A percentile compares a stretch with the other conserved stretches of the same genome.
These are phyloP conservation scores for Antennarius maculatus DNA, from an alignment of 2,797 vertebrate species.

Conservation along the genomic window DNA sequence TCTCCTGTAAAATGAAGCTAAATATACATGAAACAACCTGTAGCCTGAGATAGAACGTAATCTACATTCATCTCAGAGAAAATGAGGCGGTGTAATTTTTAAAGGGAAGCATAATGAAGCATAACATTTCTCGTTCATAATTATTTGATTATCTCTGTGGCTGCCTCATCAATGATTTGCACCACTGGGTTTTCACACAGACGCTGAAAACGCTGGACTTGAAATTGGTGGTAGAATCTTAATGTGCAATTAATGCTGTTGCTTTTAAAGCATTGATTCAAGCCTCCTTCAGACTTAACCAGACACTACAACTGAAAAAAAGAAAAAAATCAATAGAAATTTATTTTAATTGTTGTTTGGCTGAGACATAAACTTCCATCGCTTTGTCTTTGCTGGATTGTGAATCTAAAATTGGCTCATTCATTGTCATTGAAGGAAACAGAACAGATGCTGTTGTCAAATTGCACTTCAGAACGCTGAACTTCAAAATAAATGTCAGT, in stretches of 20 bases:
- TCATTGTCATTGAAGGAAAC: slow-evolving; percentile 34
- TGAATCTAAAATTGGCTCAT: slow-evolving; percentile 39
- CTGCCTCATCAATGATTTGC: slow-evolving; percentile 50
- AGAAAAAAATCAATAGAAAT: slow-evolving; percentile 17
- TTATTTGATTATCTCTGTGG: slow-evolving; percentile 68
- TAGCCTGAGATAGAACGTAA: slow-evolving; percentile 52
- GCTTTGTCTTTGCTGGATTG: slow-evolving; percentile 9
- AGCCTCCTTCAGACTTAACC: slow-evolving; percentile 28
- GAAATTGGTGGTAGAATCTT: slow-evolving; percentile 25
- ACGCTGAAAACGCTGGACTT: slow-evolving; percentile 27
- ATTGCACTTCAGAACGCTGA: slow-evolving; percentile 15
- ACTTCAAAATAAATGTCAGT: slow-evolving; percentile 28
- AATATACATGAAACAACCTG: slow-evolving; percentile 66
- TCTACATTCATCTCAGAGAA: slow-evolving; percentile 63
- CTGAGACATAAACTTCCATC: slow-evolving; percentile 24
- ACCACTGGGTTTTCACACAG: slow-evolving; percentile 37
- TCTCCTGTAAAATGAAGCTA: slow-evolving; percentile 50
- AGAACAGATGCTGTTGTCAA: slow-evolving; percentile 30
- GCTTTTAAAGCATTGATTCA: slow-evolving; percentile 35
- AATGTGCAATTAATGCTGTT: slow-evolving; percentile 35
- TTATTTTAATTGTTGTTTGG: slow-evolving; percentile 22
- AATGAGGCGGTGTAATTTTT: slow-evolving; percentile 52
- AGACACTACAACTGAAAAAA: slow-evolving; percentile 8
- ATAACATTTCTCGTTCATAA: slow-evolving; percentile 59
- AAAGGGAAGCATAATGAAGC: slow-evolving; percentile 64